A percentile compares a stretch with the other conserved stretches of the same genome.
Conservation (phyloP, 2,797 vertebrate genomes). For the Sebastiscus albofasciatus region DNA sequence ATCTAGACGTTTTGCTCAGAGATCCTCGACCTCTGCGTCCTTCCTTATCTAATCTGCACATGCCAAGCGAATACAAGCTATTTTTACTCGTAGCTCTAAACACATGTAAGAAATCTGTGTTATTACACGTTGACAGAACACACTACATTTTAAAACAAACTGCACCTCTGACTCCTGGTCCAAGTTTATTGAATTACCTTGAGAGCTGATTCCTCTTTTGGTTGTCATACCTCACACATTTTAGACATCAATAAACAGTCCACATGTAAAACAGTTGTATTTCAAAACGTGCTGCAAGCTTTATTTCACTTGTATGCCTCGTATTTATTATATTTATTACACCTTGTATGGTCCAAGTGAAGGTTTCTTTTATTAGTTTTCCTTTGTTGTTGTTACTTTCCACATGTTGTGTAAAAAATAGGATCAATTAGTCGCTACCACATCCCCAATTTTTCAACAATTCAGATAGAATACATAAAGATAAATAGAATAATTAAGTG, state of each 20-base stretch:
- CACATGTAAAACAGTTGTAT: not conserved
- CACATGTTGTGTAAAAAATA: not conserved
- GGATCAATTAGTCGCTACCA: not conserved
- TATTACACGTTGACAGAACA: not conserved
- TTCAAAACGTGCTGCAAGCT: not conserved
- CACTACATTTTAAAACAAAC: not conserved
- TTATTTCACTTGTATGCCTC: not conserved
- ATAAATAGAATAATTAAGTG: not conserved
- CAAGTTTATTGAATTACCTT: not conserved
- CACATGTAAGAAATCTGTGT: not conserved
- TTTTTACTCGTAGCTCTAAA: not conserved
- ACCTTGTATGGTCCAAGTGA: not conserved
- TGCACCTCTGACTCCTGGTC: not conserved
- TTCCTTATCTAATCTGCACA: not conserved
- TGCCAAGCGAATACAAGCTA: not conserved
- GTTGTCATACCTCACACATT: not conserved
- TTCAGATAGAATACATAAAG: not conserved
- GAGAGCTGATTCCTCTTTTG: not conserved
- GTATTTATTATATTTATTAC: not conserved
- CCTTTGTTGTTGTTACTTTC: not conserved
- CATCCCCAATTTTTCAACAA: not conserved
- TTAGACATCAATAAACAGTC: not conserved
- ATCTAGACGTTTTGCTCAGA: not conserved
- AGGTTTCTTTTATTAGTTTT: not conserved
- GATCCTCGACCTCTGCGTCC: not conserved